A percentile compares a stretch with the other conserved stretches of the same genome.
Conservation (phyloP, 2,797 vertebrate genomes). For the Ceyx erithaca region DNA sequence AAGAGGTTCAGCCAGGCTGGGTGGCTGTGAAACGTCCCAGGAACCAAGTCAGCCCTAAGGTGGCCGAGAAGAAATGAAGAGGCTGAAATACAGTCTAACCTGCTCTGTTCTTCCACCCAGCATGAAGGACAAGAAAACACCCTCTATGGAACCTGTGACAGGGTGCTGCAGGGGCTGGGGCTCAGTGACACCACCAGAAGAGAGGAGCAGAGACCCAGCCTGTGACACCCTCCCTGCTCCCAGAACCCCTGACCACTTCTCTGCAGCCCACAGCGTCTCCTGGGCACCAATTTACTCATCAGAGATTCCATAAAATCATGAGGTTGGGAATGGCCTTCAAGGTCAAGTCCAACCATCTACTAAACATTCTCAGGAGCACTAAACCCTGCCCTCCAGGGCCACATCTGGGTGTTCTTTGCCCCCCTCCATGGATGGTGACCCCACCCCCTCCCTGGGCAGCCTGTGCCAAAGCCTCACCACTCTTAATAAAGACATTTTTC, state of each 20-base stretch:
- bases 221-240: rapidly evolving
- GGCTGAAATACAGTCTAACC: not conserved
- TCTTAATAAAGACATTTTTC: too few species aligned
- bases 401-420: too few species aligned
- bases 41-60: not conserved
- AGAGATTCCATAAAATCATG: not conserved
- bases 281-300: not conserved
- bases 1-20: not conserved
- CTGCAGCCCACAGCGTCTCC: not conserved
- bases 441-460: too few species aligned
- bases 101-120: not conserved
- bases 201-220: not conserved
- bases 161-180: not conserved
- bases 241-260: rapidly evolving
- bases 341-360: too few species aligned
- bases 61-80: not conserved
- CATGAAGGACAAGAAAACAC: not conserved
- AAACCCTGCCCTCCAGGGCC: too few species aligned
- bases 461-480: too few species aligned
- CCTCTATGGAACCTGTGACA: not conserved
- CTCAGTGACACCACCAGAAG: not conserved
- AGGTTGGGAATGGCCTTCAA: too few species aligned
- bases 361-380: too few species aligned
- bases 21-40: not conserved
- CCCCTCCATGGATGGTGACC: too few species aligned